Evolutionary conservation across 2,797 vertebrate genomes (phyloP).

Genomic region (Poeciliopsis infans): DNA sequence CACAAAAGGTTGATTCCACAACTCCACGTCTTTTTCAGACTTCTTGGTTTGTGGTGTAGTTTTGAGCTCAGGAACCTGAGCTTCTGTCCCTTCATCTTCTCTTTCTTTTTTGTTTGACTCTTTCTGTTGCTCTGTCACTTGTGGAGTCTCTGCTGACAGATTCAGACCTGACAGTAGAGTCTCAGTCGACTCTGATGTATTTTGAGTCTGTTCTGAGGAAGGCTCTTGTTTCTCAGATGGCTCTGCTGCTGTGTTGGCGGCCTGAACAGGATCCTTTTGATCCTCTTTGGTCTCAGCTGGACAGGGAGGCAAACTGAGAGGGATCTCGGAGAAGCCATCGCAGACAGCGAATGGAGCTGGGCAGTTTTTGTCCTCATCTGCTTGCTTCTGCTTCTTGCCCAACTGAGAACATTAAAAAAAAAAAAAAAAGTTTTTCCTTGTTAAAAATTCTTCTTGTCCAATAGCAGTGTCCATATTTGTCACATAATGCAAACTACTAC

Average conservation of each 20-base stretch:
- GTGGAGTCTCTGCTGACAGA: constrained; percentile 29
- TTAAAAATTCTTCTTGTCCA: background rate
- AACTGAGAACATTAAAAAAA: constrained; percentile 42
- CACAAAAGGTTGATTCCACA: constrained; percentile 50
- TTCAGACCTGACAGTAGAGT: constrained; percentile 35
- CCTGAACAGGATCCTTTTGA: constrained; percentile 21
- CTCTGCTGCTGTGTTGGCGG: constrained; percentile 28
- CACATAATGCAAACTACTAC: background rate
- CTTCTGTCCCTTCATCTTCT: constrained; percentile 16
- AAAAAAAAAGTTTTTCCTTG: constrained; percentile 2
- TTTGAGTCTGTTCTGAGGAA: constrained; percentile 30
- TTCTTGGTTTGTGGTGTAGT: constrained; percentile 31
- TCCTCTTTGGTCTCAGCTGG: constrained; percentile 40
- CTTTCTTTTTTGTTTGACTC: constrained; percentile 36
- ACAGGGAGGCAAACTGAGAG: constrained; percentile 68
- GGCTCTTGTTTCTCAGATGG: constrained; percentile 41
- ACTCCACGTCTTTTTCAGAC: constrained; percentile 35
- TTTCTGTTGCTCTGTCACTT: constrained; percentile 12
- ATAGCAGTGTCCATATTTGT: background rate
- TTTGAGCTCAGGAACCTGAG: constrained; percentile 31
- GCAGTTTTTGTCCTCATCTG: constrained; percentile 58
- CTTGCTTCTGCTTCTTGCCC: constrained; percentile 72
- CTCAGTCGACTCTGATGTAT: constrained; percentile 29
- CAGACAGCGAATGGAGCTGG: constrained; percentile 33
- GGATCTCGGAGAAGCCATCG: constrained; percentile 77